Percentiles rank a stretch among this genome's conserved stretches.
phyloP scores from a whole-genome alignment of 2,113 vertebrate species.

The Recurvirostra avosetta region DNA sequence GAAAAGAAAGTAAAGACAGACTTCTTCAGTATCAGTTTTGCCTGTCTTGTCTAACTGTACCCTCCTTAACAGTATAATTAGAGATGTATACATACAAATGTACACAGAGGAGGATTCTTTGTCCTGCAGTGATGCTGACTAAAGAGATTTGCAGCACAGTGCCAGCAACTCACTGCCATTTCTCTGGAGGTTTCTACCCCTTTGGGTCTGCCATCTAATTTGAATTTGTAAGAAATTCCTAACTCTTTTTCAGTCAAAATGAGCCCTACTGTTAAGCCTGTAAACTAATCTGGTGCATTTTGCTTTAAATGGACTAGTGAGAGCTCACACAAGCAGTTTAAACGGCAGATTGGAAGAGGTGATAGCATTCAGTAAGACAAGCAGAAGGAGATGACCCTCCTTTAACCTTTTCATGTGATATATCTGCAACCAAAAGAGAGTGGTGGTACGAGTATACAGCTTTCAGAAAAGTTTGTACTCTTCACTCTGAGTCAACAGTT shows the following conservation, averaged over 20 bases:
- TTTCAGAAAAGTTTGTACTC: neutral
- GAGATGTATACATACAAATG: neutral
- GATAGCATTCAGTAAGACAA: neutral
- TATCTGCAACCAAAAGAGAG: neutral
- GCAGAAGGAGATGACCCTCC: neutral
- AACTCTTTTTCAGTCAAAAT: neutral
- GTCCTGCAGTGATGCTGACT: neutral
- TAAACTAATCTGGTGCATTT: neutral
- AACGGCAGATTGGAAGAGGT: neutral
- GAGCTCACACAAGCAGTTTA: neutral
- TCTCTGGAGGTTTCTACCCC: neutral
- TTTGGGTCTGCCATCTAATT: neutral
- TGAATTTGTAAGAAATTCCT: neutral
- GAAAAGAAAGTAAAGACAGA: neutral
- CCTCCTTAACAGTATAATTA: neutral
- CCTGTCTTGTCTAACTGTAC: neutral
- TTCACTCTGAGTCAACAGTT: neutral
- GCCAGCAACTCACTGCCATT: neutral
- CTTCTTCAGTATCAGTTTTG: neutral
- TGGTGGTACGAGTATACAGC: neutral
- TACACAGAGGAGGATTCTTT: neutral
- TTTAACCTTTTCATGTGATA: neutral
- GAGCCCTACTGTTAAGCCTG: neutral
- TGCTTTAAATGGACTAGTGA: neutral
- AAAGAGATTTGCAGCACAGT: neutral